Percentiles rank a stretch among this genome's conserved stretches.
These are phyloP conservation scores for Caenorhabditis latens DNA, from an alignment of 1,140 invertebrate genomes.

Conservation along the genomic window DNA sequence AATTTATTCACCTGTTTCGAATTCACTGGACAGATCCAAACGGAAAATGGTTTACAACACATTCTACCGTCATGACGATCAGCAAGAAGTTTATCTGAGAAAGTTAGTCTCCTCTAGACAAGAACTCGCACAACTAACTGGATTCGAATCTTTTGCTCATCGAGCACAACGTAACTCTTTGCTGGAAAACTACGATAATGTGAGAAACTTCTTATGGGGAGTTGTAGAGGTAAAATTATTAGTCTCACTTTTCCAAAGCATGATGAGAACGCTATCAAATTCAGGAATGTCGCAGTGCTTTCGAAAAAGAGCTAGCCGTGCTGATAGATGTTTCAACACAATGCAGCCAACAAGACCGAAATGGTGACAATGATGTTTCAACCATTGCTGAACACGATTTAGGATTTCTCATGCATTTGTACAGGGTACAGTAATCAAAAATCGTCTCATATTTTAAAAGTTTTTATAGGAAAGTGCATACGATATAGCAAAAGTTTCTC, in stretches of 20 bases:
- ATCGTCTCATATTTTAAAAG: neutral
- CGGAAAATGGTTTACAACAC: constrained; percentile 59
- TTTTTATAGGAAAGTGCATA: constrained; percentile 22
- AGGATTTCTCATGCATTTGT: constrained; percentile 3
- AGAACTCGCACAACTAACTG: constrained; percentile 72
- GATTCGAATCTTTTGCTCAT: constrained; percentile 75
- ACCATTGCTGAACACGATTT: constrained; percentile 46
- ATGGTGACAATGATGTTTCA: constrained; percentile 36
- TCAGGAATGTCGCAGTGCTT: constrained; percentile 41
- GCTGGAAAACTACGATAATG: constrained; percentile 72
- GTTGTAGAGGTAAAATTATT: constrained; percentile 68
- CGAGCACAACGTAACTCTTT: constrained; percentile 73
- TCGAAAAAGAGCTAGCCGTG: constrained; percentile 55
- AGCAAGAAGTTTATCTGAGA: constrained; percentile 68
- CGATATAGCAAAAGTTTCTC: constrained; percentile 20
- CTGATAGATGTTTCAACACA: constrained; percentile 62
- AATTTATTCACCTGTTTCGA: constrained; percentile 56
- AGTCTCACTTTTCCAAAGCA: neutral
- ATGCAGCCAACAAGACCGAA: constrained; percentile 56
- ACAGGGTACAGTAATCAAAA: neutral
- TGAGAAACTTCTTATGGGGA: constrained; percentile 69
- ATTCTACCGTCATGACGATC: constrained; percentile 60
- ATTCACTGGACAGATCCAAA: constrained; percentile 58
- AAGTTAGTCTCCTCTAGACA: constrained; percentile 68
- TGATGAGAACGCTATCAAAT: constrained; percentile 8